Evolutionary conservation across 2,113 vertebrate genomes (phyloP).

Genomic region (Steatornis caripensis): DNA sequence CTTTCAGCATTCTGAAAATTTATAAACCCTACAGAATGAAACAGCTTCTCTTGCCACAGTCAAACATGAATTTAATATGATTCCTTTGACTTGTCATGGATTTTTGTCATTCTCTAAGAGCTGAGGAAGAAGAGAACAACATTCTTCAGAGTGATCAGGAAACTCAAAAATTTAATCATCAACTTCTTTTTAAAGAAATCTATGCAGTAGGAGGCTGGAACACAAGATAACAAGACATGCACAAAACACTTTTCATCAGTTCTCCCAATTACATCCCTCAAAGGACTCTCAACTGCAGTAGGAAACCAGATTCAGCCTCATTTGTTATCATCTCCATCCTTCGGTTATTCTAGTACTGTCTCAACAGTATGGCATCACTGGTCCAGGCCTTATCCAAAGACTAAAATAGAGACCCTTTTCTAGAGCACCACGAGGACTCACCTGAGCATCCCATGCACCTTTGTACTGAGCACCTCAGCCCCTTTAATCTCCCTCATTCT

Average conservation of each 20-base stretch:
- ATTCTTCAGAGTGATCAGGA: background rate
- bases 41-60: background rate
- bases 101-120: background rate
- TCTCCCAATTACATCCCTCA: background rate
- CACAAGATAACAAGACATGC: background rate
- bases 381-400: background rate
- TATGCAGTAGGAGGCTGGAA: background rate
- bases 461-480: background rate
- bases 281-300: background rate
- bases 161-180: background rate
- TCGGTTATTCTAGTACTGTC: background rate
- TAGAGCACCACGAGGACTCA: background rate
- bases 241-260: background rate
- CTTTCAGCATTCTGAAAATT: background rate
- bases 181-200: background rate
- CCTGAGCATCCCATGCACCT: background rate
- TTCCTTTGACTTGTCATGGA: background rate
- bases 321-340: background rate
- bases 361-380: background rate
- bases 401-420: background rate
- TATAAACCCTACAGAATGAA: background rate
- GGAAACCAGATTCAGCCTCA: background rate
- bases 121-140: background rate
- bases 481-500: background rate
- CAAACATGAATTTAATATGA: background rate